Percentiles rank a stretch among this genome's conserved stretches.
Conservation (phyloP, 2,113 vertebrate species). For the Cynocephalus volans region DNA sequence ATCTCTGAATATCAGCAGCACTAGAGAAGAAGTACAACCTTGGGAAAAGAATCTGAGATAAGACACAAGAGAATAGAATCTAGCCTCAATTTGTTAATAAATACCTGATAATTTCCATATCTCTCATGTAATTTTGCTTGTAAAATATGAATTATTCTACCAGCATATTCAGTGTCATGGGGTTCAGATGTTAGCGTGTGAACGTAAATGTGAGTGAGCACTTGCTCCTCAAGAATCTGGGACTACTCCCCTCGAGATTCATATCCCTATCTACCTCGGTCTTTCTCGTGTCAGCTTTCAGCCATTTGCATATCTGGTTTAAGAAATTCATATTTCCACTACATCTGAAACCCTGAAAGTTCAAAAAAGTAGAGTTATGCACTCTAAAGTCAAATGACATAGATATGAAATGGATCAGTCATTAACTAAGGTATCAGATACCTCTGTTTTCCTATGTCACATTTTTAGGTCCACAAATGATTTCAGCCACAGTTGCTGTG, state of each 20-base stretch:
- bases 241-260: neutral
- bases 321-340: neutral
- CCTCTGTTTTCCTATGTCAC: neutral
- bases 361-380: neutral
- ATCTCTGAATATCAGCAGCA: neutral
- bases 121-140: neutral
- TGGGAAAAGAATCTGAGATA: neutral
- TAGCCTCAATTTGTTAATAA: conserved; percentile 5
- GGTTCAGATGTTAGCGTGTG: neutral
- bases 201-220: neutral
- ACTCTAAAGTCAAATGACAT: neutral
- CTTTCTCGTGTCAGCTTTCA: neutral
- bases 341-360: neutral
- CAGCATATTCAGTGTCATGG: neutral
- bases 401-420: neutral
- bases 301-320: neutral
- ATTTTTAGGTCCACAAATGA: neutral
- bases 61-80: conserved; percentile 27
- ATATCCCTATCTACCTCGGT: neutral
- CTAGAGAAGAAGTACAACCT: neutral
- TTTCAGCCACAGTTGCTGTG: neutral
- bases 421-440: neutral
- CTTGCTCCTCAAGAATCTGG: neutral
- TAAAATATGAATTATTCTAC: neutral
- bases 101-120: neutral